Percentiles rank a stretch among this genome's conserved stretches.
Conservation (phyloP, 2,888 invertebrate genomes). For the Aromia moschata region DNA sequence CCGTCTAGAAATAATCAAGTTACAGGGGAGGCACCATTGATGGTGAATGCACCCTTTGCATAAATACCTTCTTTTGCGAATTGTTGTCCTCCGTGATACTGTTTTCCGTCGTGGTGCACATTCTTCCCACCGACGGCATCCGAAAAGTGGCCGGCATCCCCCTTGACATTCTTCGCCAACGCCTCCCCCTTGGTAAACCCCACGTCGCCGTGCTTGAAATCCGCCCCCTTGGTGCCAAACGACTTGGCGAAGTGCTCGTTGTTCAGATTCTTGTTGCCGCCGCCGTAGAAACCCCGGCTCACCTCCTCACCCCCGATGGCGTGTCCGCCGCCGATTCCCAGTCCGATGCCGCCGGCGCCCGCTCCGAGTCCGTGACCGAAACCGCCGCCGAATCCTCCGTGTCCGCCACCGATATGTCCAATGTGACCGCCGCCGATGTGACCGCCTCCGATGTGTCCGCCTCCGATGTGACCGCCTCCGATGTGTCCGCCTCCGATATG, state of each 20-base stretch:
- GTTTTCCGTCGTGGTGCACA: constrained; percentile 68
- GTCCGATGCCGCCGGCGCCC: constrained; percentile 30
- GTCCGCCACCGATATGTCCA: constrained; percentile 59
- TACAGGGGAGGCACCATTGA: too few species aligned
- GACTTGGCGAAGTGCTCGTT: constrained; percentile 66
- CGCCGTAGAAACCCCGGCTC: constrained; percentile 60
- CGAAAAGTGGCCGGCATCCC: constrained; percentile 66
- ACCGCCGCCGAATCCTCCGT: constrained; percentile 31
- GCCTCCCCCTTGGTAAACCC: constrained; percentile 63
- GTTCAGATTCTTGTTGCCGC: constrained; percentile 67
- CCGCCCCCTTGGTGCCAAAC: constrained; percentile 67
- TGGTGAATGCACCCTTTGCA: too few species aligned
- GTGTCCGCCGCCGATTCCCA: constrained; percentile 30
- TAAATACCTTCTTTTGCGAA: constrained; percentile 68
- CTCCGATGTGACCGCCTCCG: background rate
- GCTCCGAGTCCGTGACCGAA: constrained; percentile 8
- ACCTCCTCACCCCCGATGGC: background rate
- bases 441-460: constrained; percentile 55
- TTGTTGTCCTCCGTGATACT: constrained; percentile 68
- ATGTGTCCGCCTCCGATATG: background rate
- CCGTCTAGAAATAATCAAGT: too few species aligned
- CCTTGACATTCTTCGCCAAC: constrained; percentile 58
- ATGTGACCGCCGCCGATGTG: constrained; percentile 24
- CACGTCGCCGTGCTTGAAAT: constrained; percentile 67
- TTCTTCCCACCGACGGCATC: constrained; percentile 69